phyloP scores from a whole-genome alignment of 1,140 invertebrate species.

The Lucilia cuprina region DNA sequence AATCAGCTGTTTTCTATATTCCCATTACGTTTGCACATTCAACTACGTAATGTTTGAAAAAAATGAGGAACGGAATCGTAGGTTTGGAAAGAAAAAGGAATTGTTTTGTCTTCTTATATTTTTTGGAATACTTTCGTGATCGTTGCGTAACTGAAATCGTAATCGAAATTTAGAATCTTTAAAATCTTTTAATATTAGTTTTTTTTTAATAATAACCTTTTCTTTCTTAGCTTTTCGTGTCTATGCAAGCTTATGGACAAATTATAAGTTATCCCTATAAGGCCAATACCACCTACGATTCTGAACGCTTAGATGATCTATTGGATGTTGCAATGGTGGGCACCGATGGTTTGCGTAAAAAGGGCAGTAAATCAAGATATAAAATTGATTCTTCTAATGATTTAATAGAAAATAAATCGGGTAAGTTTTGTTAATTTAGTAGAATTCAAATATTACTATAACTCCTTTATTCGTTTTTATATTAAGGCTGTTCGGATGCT shows the following conservation, averaged over 20 bases:
- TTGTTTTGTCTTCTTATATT: too few relatives aligned
- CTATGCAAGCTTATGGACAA: slow-evolving; percentile 83
- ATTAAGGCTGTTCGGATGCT: slow-evolving; percentile 73
- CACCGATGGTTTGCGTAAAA: slow-evolving; percentile 54
- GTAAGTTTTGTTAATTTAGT: slow-evolving; percentile 40
- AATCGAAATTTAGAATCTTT: not conserved
- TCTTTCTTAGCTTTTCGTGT: slow-evolving; percentile 69
- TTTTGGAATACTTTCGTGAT: too few relatives aligned
- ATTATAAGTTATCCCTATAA: slow-evolving; percentile 71
- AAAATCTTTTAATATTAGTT: not conserved
- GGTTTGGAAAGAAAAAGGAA: too few relatives aligned
- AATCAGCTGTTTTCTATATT: too few relatives aligned
- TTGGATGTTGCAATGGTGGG: slow-evolving; percentile 60
- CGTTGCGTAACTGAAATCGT: too few relatives aligned
- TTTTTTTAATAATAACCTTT: not conserved
- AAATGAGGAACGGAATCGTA: too few relatives aligned
- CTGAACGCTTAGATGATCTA: slow-evolving; percentile 55
- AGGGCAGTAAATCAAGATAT: slow-evolving; percentile 56
- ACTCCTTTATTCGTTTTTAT: not conserved
- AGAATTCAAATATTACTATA: not conserved
- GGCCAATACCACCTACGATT: slow-evolving; percentile 53
- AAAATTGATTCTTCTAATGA: slow-evolving; percentile 60
- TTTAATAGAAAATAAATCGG: slow-evolving; percentile 55
- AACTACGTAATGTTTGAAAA: too few relatives aligned
- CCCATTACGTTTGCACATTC: too few relatives aligned